Evolutionary conservation across 2,797 vertebrate genomes (phyloP).

Genomic region (Micromesistius poutassou): DNA sequence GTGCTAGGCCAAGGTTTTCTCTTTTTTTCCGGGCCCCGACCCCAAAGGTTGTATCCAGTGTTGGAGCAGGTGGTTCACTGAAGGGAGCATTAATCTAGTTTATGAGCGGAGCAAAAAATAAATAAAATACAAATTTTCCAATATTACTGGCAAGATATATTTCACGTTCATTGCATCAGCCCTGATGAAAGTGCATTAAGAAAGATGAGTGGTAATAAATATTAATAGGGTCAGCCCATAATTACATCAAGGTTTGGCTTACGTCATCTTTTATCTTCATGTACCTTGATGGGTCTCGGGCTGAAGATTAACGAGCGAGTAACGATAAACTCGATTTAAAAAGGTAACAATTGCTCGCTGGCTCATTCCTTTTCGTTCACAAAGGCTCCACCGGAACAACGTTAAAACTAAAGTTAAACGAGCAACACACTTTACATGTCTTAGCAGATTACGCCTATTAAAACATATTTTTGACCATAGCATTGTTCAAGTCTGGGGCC

Average conservation of each 20-base stretch:
- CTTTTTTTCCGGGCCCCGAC: not conserved
- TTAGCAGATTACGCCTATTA: no score
- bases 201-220: not conserved
- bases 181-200: conserved; percentile 2
- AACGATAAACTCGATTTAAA: not conserved
- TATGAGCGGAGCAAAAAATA: not conserved
- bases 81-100: not conserved
- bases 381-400: not conserved
- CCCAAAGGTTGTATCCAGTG: not conserved
- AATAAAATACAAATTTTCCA: conserved; percentile 1
- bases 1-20: not conserved
- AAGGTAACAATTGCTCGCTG: not conserved
- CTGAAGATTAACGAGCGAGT: not conserved
- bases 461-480: no score
- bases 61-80: not conserved
- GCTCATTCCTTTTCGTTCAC: not conserved
- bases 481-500: not conserved
- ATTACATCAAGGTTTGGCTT: not conserved
- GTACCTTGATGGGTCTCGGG: not conserved
- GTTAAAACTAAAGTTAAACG: not conserved
- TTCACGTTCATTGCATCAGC: conserved; percentile 1
- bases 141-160: not conserved
- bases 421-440: no score
- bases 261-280: not conserved
- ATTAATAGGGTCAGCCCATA: not conserved